A percentile compares a stretch with the other conserved stretches of the same genome.
phyloP scores from a whole-genome alignment of 1,140 invertebrate species.

The Cydia splendana region DNA sequence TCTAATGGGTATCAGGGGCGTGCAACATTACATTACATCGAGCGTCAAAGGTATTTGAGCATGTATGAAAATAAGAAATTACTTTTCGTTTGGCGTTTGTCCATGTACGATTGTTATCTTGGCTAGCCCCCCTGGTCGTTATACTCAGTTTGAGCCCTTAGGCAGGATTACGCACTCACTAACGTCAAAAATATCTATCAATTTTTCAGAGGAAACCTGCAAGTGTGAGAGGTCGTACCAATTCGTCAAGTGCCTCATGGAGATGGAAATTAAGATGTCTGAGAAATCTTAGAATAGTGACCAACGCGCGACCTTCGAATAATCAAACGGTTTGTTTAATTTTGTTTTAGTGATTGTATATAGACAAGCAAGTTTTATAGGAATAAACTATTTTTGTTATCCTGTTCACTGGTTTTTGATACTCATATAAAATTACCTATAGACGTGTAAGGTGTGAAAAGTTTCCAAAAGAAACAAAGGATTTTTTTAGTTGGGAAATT shows the following conservation, averaged over 20 bases:
- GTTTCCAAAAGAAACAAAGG: no score
- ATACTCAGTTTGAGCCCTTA: no score
- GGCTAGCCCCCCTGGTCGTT: no score
- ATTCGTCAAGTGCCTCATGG: slow-evolving; percentile 66
- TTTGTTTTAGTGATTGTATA: neutral
- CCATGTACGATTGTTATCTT: no score
- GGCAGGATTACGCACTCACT: no score
- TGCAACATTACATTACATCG: no score
- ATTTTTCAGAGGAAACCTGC: slow-evolving; percentile 65
- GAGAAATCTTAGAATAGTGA: slow-evolving; percentile 6
- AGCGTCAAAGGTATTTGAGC: no score
- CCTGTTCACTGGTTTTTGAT: neutral
- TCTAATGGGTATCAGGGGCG: slow-evolving; percentile 47
- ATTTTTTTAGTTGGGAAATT: no score
- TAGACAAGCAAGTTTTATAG: neutral
- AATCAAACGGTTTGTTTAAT: neutral
- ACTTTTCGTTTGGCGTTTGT: no score
- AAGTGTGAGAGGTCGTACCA: slow-evolving; percentile 67
- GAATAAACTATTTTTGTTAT: slow-evolving; percentile 9
- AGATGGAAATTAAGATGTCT: slow-evolving; percentile 56
- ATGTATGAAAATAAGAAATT: no score
- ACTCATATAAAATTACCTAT: neutral
- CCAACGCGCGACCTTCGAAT: slow-evolving; percentile 23
- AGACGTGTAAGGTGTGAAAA: no score
- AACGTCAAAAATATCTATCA: no score